Evolutionary conservation across 2,888 invertebrate genomes (phyloP).

Genomic region (Elysia crispata): DNA sequence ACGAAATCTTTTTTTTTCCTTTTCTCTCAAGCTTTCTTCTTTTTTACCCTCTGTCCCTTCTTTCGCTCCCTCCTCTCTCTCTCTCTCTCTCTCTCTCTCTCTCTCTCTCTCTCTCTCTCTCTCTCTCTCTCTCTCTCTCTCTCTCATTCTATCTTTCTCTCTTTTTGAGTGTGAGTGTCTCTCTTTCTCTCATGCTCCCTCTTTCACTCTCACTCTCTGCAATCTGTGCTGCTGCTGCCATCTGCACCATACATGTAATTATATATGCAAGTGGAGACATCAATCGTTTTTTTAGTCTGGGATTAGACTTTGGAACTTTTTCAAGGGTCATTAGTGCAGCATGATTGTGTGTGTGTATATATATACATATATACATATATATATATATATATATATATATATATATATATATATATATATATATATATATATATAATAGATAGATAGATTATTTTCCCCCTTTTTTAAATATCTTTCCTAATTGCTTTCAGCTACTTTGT

Average conservation of each 20-base stretch:
- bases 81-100: background rate
- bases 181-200: conserved; percentile 11
- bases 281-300: background rate
- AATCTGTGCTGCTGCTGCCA: background rate
- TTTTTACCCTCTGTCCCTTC: background rate
- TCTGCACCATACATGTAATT: conserved; percentile 6
- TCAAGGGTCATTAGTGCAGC: background rate
- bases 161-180: background rate
- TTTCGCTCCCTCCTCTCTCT: background rate
- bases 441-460: too few relatives aligned
- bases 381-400: too few relatives aligned
- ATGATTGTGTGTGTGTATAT: too few relatives aligned
- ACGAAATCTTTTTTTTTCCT: too few relatives aligned
- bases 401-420: too few relatives aligned
- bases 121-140: too few relatives aligned
- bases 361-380: too few relatives aligned
- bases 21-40: background rate
- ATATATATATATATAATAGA: too few relatives aligned
- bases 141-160: background rate
- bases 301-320: background rate
- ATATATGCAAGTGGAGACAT: conserved; percentile 13
- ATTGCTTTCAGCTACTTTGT: too few relatives aligned
- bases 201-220: background rate
- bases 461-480: too few relatives aligned
- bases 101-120: too few relatives aligned